Evolutionary conservation across 2,888 invertebrate species (phyloP).

Genomic region (Leuctra nigra): DNA sequence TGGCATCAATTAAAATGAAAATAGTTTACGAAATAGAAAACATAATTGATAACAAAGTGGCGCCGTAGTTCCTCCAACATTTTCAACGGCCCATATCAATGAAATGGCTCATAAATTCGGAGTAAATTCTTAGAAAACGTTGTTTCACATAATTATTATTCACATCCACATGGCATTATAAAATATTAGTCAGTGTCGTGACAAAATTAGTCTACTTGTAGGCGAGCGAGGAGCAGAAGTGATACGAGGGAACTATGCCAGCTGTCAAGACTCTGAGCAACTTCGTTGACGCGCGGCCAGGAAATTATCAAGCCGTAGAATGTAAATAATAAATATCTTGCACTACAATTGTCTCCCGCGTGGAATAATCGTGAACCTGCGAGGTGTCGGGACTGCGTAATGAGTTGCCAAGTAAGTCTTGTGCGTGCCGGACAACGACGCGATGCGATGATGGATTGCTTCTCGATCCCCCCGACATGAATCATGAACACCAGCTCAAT

Average conservation of each 20-base stretch:
- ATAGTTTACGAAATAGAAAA: too few relatives aligned
- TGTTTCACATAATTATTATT: conserved; percentile 6
- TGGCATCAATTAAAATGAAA: too few relatives aligned
- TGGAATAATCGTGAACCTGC: too few relatives aligned
- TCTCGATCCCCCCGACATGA: too few relatives aligned
- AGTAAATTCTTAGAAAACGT: too few relatives aligned
- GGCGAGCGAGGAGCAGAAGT: background rate
- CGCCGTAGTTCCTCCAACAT: too few relatives aligned
- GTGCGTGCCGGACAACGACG: too few relatives aligned
- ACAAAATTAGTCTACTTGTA: background rate
- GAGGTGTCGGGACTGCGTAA: background rate
- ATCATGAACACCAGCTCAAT: too few relatives aligned
- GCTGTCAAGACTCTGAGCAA: background rate
- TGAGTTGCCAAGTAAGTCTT: background rate
- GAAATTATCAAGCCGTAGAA: background rate
- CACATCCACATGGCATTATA: background rate
- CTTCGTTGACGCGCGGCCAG: background rate
- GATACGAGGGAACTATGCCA: background rate
- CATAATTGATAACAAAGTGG: too few relatives aligned
- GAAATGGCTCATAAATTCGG: too few relatives aligned
- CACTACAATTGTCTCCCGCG: background rate
- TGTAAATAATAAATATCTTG: conserved; percentile 2
- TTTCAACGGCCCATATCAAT: too few relatives aligned
- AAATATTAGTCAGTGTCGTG: background rate
- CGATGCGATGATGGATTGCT: too few relatives aligned